Evolutionary conservation across 2,888 invertebrate species (phyloP).

Genomic region (Trichogramma evanescens): DNA sequence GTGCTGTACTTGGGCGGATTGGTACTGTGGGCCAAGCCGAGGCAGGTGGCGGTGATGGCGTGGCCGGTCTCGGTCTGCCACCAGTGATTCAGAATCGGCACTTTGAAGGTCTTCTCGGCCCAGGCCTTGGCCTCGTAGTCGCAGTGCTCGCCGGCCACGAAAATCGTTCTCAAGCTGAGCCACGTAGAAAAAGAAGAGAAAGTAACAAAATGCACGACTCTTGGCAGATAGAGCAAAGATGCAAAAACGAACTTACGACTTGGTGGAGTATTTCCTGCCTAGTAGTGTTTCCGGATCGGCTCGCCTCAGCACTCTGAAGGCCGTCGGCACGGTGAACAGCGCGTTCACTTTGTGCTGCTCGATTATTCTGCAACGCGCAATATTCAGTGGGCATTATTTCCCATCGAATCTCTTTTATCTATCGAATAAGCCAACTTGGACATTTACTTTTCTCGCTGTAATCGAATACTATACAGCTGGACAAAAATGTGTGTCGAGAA

Average conservation of each 20-base stretch:
- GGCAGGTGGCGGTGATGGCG: constrained; percentile 76
- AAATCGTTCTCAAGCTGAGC: constrained; percentile 57
- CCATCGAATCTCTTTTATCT: no score
- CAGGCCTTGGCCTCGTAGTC: constrained; percentile 82
- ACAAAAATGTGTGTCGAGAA: no score
- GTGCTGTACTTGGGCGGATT: constrained; percentile 70
- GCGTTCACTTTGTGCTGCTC: constrained; percentile 79
- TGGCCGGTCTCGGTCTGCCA: constrained; percentile 97
- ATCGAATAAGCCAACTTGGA: no score
- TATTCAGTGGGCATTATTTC: no score
- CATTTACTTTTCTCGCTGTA: no score
- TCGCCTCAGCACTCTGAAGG: constrained; percentile 75
- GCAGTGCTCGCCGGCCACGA: constrained; percentile 88
- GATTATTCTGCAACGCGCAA: constrained; percentile 59
- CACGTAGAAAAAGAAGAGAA: neutral
- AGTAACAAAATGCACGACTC: neutral
- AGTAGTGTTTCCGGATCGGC: constrained; percentile 68
- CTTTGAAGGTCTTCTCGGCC: constrained; percentile 64
- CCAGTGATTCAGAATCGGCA: constrained; percentile 85
- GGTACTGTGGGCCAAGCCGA: constrained; percentile 66
- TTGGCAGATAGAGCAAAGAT: neutral
- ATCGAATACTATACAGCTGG: no score
- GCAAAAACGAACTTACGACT: constrained; percentile 48
- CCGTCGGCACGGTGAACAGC: constrained; percentile 86
- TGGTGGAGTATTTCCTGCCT: constrained; percentile 64